Evolutionary conservation across 2,113 vertebrate species (phyloP), one percentile per base, ranked within the genome.

Genomic region (Scomber scombrus): DNA sequence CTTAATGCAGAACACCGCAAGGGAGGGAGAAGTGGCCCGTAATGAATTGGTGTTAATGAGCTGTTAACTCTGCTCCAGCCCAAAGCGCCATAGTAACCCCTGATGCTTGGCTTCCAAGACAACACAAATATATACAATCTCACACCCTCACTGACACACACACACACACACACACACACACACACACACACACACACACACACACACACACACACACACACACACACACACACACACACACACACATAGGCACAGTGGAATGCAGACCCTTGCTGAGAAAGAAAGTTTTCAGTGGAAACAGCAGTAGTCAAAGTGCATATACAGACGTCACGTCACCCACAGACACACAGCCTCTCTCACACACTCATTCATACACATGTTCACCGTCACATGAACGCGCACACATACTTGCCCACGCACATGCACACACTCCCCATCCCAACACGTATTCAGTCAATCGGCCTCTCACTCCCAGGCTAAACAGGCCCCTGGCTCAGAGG

Each of bases 41-140:
- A 91, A 92, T 91, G 84, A 92, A 88, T 92, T 80, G 88, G 89
- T 91, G 89, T 92, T 92, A 93, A 93, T 92, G 91, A 93, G 88
- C 90, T 92, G 93, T 91, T 92, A 93, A 92, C 87, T 80, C 85
- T 85, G 84, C 82, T 89, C 47, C 66, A 58, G 69, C 75, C 77
- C 85, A 87, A 60, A 88, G 71, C 66, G 0, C 75, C 13, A 68
- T 63, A 69, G 67, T 81, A 83, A 80, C 82, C 85, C 76, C 84
- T 58, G 72, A 87, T 65, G 86, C 78, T 73, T 75, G 72, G 73
- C 79, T 85, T 78, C 82, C 80, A 84, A 68, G 49, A 65, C 72
- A 85, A 72, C 71, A 64, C 69, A 71, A 75, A 88, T 74, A 81
- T 71, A 82, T 51, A 73, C 69, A 78, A 56, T 71, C 43, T 66